phyloP scores from a whole-genome alignment of 2,888 invertebrate genomes.

The Parnassius apollo region DNA sequence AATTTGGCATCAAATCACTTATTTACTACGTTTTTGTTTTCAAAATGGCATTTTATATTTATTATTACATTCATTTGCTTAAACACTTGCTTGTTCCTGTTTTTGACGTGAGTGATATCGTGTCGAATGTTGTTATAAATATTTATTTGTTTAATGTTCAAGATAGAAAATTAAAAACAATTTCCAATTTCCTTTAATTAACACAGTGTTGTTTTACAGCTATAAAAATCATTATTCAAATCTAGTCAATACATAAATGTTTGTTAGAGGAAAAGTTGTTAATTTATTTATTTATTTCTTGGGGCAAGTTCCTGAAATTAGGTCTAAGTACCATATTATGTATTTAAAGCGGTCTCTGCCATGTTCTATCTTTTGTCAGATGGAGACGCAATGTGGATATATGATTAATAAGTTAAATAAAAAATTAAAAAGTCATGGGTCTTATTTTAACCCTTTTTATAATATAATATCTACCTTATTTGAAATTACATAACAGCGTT shows the following conservation, averaged over 20 bases:
- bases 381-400: conserved; percentile 61
- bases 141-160: conserved; percentile 62
- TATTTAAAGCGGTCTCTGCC: conserved; percentile 56
- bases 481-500: not conserved
- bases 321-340: conserved; percentile 53
- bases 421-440: conserved; percentile 24
- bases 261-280: conserved; percentile 66
- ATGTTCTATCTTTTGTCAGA: conserved; percentile 57
- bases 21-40: conserved; percentile 42
- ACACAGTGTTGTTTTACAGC: conserved; percentile 60
- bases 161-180: conserved; percentile 63
- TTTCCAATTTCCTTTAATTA: conserved; percentile 67
- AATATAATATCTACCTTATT: not conserved
- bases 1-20: conserved; percentile 64
- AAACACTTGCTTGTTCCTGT: conserved; percentile 65
- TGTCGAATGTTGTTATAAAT: conserved; percentile 52
- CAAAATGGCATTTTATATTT: conserved; percentile 67
- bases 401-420: conserved; percentile 29
- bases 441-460: conserved; percentile 7
- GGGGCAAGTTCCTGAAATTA: conserved; percentile 66
- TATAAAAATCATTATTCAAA: conserved; percentile 59
- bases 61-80: conserved; percentile 63
- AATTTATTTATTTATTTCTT: conserved; percentile 61
- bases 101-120: conserved; percentile 62
- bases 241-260: conserved; percentile 75